Conservation (phyloP, 2,797 vertebrate genomes). For the Brotogeris chrysoptera region DNA sequence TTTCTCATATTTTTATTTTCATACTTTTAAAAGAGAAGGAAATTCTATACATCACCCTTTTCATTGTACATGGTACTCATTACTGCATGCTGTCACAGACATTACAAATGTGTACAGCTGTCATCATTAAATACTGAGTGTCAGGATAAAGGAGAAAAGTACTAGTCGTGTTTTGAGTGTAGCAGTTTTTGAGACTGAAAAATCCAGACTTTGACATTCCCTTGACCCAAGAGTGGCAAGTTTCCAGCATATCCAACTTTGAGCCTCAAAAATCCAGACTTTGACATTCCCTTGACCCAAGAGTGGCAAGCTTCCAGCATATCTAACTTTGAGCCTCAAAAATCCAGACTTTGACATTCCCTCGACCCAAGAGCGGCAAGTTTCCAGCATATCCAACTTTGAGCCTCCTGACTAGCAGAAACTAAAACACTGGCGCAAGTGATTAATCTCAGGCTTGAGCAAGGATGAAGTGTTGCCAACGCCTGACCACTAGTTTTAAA, state of each 20-base stretch:
- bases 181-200: not conserved
- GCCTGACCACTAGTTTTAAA: not conserved
- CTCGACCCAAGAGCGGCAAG: not conserved
- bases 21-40: not conserved
- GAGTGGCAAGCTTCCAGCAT: not conserved
- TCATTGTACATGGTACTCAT: not conserved
- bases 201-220: not conserved
- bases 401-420: not conserved
- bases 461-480: not conserved
- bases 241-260: not conserved
- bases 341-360: not conserved
- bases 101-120: not conserved
- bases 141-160: not conserved
- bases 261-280: not conserved
- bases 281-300: not conserved
- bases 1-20: not conserved
- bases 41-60: not conserved
- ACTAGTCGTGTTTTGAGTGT: not conserved
- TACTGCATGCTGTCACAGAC: not conserved
- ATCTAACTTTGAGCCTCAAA: not conserved
- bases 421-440: not conserved
- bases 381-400: not conserved
- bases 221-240: not conserved
- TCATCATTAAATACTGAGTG: not conserved
- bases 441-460: not conserved